Evolutionary conservation across 2,888 invertebrate genomes (phyloP).

Genomic region (Salticus scenicus): DNA sequence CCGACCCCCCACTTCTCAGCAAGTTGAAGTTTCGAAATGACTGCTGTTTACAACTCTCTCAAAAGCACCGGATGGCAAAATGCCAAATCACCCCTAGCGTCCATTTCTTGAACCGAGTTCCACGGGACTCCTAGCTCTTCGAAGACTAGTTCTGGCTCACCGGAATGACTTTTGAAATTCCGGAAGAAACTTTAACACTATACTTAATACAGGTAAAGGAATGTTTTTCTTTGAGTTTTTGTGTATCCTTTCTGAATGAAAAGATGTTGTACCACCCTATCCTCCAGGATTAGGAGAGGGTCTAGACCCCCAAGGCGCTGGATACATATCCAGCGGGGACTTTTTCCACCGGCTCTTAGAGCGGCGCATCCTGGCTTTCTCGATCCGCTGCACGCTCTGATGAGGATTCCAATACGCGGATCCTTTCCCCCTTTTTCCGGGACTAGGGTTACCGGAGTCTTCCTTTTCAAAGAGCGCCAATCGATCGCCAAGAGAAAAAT

Average conservation of each 20-base stretch:
- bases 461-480: background rate
- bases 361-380: conserved; percentile 33
- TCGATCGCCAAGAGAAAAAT: background rate
- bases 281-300: background rate
- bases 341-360: conserved; percentile 51
- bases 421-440: conserved; percentile 31
- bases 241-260: too few relatives aligned
- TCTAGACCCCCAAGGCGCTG: conserved; percentile 24
- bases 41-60: conserved; percentile 78
- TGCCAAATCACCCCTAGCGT: background rate
- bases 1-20: conserved; percentile 98
- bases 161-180: too few relatives aligned
- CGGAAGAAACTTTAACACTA: too few relatives aligned
- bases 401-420: conserved; percentile 28
- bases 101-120: background rate
- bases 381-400: conserved; percentile 33
- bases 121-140: too few relatives aligned
- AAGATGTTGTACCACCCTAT: background rate
- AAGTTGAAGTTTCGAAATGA: conserved; percentile 98
- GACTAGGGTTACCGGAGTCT: conserved; percentile 32
- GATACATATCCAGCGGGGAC: conserved; percentile 35
- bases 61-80: background rate
- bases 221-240: background rate
- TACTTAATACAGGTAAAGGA: too few relatives aligned
- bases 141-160: too few relatives aligned